Evolutionary conservation across 2,797 vertebrate genomes (phyloP), one percentile per base, ranked within the genome.

Genomic region (Bufotes viridis): DNA sequence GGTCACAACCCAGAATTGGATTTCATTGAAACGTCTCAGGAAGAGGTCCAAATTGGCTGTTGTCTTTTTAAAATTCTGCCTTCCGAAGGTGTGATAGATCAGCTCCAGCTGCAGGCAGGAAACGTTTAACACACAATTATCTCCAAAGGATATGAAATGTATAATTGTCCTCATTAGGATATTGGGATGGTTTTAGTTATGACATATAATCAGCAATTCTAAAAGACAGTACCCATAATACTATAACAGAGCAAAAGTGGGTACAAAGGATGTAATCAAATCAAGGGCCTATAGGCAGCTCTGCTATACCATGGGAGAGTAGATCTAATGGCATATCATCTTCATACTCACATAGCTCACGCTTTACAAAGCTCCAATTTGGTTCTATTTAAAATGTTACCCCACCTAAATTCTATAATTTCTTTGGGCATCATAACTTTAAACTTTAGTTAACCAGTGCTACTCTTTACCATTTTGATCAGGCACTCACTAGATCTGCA

Each of bases 11-110:
- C 98, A 99, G 89, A 99, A 97, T 94, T 99, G 98, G 90, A 99
- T 96, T 95, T 99, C 98, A 92, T 99, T 99, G 93, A 99, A 99
- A 93, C 98, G 95, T 92, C 96, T 95, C 90, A 99, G 95, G 94
- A 99, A 99, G 92, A 99, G 95, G 91, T 99, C 98, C 95, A 99
- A 95, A 94, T 99, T 99, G 91, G 98, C 97, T 0, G 97, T 99
- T 90, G 96, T 97, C 94, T 97, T 99, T 94, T 96, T 97, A 91
- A 99, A 96, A 86, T 96, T 96, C 89, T 99, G 97, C 87, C 96
- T 97, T 91, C 98, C 98, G 92, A 99, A 98, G 34, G 97, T 99
- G 94, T 99, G 97, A 91, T 98, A 98, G 93, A 99, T 95, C 90
- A 99, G 92, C 94, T 99, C 98, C 91, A 98, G 95, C 98, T 99